Percentiles rank a stretch among this genome's conserved stretches.
These are phyloP conservation scores for Gasterosteus nipponicus DNA, from an alignment of 2,113 vertebrate genomes.

Conservation along the genomic window DNA sequence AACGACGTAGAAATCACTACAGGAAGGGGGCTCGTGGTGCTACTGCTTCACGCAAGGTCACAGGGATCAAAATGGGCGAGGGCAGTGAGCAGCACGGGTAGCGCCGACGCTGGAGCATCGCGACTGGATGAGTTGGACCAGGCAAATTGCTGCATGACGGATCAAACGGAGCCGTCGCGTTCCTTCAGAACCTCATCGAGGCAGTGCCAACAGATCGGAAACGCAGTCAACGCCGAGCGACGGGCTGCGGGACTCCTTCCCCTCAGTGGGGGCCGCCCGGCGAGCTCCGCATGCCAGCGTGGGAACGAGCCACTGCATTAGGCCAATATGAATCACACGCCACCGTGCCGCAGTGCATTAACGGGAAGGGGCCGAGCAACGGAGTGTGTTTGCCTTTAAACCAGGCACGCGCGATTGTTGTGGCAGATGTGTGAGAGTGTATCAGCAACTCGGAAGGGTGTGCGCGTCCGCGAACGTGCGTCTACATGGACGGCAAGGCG, in stretches of 20 bases:
- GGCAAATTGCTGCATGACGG: not conserved
- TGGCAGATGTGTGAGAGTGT: conserved; percentile 65
- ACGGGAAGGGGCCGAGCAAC: conserved; percentile 50
- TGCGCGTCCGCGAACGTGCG: conserved; percentile 43
- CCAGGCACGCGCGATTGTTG: conserved; percentile 58
- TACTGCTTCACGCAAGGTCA: conserved; percentile 54
- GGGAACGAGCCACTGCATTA: conserved; percentile 62
- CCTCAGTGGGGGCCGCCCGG: conserved; percentile 6
- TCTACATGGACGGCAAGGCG: conserved; percentile 43
- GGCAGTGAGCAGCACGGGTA: conserved; percentile 14
- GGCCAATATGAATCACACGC: conserved; percentile 64
- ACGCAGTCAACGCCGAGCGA: conserved; percentile 2
- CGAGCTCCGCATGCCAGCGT: conserved; percentile 30
- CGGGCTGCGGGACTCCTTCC: conserved; percentile 5
- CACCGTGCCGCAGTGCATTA: conserved; percentile 65
- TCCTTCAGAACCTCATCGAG: conserved; percentile 16
- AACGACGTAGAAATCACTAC: conserved; percentile 70
- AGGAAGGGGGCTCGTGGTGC: conserved; percentile 32
- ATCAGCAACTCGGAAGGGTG: conserved; percentile 56
- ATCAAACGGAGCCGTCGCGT: conserved; percentile 5
- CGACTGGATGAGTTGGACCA: conserved; percentile 13
- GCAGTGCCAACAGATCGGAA: not conserved
- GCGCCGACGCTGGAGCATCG: conserved; percentile 2
- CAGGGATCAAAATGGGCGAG: conserved; percentile 13
- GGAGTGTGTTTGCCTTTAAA: conserved; percentile 57